These are phyloP conservation scores for Vanessa atalanta DNA, from an alignment of 1,140 invertebrate species.

Conservation along the genomic window DNA sequence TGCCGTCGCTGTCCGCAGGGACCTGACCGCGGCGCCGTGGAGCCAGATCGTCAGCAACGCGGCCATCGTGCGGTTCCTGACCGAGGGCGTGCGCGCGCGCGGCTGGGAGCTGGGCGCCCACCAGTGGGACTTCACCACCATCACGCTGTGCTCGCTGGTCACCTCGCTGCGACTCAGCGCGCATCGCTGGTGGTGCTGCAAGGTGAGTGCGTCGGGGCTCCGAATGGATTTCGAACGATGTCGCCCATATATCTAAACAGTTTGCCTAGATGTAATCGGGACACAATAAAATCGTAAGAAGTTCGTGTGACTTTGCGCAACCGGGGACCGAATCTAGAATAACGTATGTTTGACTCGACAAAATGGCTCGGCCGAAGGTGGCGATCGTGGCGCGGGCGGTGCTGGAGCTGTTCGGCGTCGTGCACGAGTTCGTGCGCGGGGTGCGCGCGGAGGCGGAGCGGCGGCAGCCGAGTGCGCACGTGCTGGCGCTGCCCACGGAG, in stretches of 20 bases:
- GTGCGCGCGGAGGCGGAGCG: conserved; percentile 28
- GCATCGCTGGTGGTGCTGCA: conserved; percentile 31
- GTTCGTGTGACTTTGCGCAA: no score
- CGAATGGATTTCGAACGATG: no score
- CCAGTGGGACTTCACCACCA: conserved; percentile 65
- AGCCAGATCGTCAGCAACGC: conserved; percentile 46
- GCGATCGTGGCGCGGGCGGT: conserved; percentile 37
- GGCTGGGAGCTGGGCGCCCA: conserved; percentile 45
- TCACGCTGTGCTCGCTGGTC: conserved; percentile 52
- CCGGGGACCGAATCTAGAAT: no score
- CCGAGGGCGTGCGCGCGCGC: conserved; percentile 25
- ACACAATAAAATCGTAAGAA: no score
- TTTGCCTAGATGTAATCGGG: no score
- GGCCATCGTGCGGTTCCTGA: conserved; percentile 43
- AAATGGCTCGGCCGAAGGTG: conserved; percentile 22
- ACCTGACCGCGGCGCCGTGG: conserved; percentile 43
- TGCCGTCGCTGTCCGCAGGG: conserved; percentile 23
- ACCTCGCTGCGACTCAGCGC: conserved; percentile 36
- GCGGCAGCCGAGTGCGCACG: conserved; percentile 39
- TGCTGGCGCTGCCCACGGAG: conserved; percentile 45
- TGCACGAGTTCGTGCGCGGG: neutral
- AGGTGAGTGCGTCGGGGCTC: conserved; percentile 29
- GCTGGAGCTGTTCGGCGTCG: conserved; percentile 38
- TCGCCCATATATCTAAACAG: no score
- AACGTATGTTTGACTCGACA: neutral